Evolutionary conservation across 37 sponge, comb jelly and placozoan species (phyloP).

Genomic region (Aphrocallistes beatrix): DNA sequence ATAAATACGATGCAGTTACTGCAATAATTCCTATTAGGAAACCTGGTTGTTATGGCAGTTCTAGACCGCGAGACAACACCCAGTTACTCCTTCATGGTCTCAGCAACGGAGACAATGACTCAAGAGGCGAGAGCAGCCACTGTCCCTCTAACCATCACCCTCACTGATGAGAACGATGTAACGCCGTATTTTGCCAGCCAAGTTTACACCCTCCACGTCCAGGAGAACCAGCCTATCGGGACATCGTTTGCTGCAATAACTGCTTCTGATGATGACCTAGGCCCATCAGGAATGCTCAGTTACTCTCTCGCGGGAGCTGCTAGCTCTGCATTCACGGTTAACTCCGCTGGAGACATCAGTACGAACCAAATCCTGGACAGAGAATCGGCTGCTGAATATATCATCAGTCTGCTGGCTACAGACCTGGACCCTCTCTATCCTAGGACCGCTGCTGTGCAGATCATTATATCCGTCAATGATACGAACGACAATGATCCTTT

Average conservation of each 20-base stretch:
- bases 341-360: neutral
- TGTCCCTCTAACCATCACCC: constrained; percentile 17
- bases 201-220: neutral
- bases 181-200: constrained; percentile 27
- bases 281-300: neutral
- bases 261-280: constrained; percentile 21
- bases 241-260: neutral
- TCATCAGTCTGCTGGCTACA: neutral
- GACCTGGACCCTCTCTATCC: neutral
- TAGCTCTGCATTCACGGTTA: neutral
- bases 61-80: constrained; percentile 21
- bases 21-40: neutral
- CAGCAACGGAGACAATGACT: neutral
- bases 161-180: constrained; percentile 61
- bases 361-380: neutral
- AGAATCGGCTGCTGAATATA: neutral
- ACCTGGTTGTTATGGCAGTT: neutral
- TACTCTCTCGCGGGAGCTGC: neutral
- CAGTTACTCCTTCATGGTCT: neutral
- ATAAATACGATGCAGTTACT: too few relatives aligned
- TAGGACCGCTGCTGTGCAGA: neutral
- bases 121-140: neutral
- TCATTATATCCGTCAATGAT: neutral
- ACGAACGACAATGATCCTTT: neutral
- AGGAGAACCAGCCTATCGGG: constrained; percentile 18